Evolutionary conservation across 2,888 invertebrate species (phyloP), one percentile per base, ranked within the genome.

Genomic region (Cheilosia scutellata): DNA sequence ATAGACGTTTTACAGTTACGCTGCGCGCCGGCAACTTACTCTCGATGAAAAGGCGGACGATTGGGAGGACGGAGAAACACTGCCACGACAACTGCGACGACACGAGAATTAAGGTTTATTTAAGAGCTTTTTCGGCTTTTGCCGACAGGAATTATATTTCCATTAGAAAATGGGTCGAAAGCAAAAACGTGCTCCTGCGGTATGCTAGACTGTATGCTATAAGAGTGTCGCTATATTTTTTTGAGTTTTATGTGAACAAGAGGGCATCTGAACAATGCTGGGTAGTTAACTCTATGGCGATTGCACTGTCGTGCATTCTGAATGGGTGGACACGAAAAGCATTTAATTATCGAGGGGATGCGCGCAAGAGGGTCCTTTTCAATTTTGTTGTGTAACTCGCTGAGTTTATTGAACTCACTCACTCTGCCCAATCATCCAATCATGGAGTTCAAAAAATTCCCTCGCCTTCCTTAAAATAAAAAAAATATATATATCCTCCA

Each of bases 101-200:
- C 78, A 83, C 49, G 62, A 74, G 78, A 68, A 83, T 78, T 83
- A 78, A 55, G 78, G 82, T 60, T 83, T 83, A 78, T 83, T 83
- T 83, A 83, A 72, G 78, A 83, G 78, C 63, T 78, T 78, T 83
- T 74, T 63, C 42, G 62, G 49, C 55, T 62, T 51, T 57, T 40
- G 27, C 78, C 65, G 71, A 71, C 65, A 76, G 47, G 71, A 82
- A 76, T 82, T 71, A 82, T 76, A 82, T 71, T 76, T 76, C 71
- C 76, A 65, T 82, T 82, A 82, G 77, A 77, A 82, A 82, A 70
- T 82, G 53, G 82, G 58, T 82, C 72, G 63, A 68, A 72, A 78
- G 68, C 72, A 68, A 57, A 62, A 68, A 83, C 78, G 62, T 78
- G 78, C 63, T 74, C 27, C 58, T 62, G 31, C 47, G 63, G 47